These are phyloP conservation scores for Cotesia congregata DNA, from an alignment of 2,888 invertebrate species.

Conservation along the genomic window DNA sequence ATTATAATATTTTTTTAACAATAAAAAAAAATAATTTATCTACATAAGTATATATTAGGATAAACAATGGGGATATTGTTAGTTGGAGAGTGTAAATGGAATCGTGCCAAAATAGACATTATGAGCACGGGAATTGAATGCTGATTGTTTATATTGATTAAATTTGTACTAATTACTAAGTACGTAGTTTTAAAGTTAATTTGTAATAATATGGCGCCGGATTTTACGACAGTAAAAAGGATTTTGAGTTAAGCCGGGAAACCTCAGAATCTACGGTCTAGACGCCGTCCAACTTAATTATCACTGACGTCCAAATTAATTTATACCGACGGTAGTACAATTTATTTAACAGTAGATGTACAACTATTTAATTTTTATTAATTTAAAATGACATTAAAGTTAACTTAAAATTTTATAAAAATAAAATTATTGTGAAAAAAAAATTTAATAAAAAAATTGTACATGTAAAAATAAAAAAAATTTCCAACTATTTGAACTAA, in stretches of 20 bases:
- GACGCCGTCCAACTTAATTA: background rate
- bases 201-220: background rate
- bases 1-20: background rate
- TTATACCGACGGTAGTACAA: background rate
- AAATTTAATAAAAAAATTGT: no score
- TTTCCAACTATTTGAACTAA: no score
- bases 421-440: no score
- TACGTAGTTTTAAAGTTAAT: background rate
- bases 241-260: constrained; percentile 28
- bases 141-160: background rate
- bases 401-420: no score
- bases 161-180: background rate
- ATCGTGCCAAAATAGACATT: background rate
- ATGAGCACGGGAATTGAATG: background rate
- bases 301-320: background rate
- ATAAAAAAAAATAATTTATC: constrained; percentile 7
- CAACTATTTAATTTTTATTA: background rate
- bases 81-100: background rate
- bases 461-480: no score
- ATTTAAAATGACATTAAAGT: background rate
- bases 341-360: background rate
- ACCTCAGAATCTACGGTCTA: background rate
- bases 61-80: background rate
- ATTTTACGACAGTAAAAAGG: background rate
- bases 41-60: background rate